phyloP scores from a whole-genome alignment of 2,797 vertebrate species.

The Anomalospiza imberbis region DNA sequence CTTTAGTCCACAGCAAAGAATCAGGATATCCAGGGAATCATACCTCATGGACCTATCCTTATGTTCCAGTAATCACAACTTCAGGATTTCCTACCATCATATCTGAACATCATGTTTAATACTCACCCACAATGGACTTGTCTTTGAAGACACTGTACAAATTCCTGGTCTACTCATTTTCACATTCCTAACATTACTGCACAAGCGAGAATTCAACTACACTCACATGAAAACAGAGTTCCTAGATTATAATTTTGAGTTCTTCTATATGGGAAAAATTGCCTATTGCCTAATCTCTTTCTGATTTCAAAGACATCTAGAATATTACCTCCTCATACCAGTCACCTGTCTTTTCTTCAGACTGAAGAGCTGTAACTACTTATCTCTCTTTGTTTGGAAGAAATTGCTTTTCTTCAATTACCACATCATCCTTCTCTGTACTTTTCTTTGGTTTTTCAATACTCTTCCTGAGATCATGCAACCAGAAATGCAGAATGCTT shows the following conservation, averaged over 20 bases:
- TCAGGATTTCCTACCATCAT: background rate
- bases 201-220: background rate
- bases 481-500: background rate
- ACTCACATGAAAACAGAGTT: background rate
- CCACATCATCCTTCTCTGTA: background rate
- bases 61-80: background rate
- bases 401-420: background rate
- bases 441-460: background rate
- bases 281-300: background rate
- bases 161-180: background rate
- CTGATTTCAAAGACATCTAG: background rate
- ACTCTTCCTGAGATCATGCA: background rate
- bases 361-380: background rate
- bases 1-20: background rate
- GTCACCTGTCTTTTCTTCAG: background rate
- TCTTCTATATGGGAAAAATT: background rate
- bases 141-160: background rate
- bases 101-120: background rate
- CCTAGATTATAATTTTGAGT: background rate
- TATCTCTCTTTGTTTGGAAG: background rate
- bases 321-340: background rate
- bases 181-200: background rate
- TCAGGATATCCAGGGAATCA: background rate
- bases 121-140: accelerated
- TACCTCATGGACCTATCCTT: background rate